phyloP scores from a whole-genome alignment of 2,797 vertebrate genomes.

The Aphelocoma californica region DNA sequence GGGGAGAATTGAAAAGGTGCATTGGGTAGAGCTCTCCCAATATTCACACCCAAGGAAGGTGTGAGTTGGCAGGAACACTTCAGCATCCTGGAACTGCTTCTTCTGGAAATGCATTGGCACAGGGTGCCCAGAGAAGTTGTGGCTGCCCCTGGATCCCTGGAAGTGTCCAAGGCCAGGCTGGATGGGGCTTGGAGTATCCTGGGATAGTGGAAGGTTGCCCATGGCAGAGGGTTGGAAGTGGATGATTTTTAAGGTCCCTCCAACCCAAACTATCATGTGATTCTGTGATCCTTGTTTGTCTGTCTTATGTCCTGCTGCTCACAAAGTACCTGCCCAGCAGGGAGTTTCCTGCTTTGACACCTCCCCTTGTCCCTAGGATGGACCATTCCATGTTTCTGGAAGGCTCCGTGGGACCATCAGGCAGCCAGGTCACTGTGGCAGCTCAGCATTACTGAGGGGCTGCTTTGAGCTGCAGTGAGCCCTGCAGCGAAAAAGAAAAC shows the following conservation, averaged over 20 bases:
- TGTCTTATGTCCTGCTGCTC: neutral
- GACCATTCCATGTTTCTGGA: neutral
- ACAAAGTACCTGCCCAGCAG: neutral
- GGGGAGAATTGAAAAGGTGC: neutral
- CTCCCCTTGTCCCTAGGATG: neutral
- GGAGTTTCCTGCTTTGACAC: neutral
- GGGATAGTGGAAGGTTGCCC: neutral
- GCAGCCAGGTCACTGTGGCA: neutral
- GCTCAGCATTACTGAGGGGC: neutral
- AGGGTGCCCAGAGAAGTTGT: neutral
- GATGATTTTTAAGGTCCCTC: neutral
- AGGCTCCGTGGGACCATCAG: neutral
- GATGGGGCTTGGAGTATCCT: accelerated
- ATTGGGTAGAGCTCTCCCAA: accelerated
- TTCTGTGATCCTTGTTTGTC: neutral
- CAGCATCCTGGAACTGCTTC: neutral
- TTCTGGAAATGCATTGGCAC: neutral
- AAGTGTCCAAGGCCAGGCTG: neutral
- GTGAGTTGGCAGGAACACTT: neutral
- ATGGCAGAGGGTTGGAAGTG: neutral
- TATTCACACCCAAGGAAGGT: neutral
- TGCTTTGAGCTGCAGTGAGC: neutral
- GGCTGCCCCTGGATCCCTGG: neutral
- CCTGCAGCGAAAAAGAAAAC: neutral
- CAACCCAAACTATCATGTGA: neutral